A percentile compares a stretch with the other conserved stretches of the same genome.
Conservation (phyloP, 2,113 vertebrate species). For the Myocastor coypus region DNA sequence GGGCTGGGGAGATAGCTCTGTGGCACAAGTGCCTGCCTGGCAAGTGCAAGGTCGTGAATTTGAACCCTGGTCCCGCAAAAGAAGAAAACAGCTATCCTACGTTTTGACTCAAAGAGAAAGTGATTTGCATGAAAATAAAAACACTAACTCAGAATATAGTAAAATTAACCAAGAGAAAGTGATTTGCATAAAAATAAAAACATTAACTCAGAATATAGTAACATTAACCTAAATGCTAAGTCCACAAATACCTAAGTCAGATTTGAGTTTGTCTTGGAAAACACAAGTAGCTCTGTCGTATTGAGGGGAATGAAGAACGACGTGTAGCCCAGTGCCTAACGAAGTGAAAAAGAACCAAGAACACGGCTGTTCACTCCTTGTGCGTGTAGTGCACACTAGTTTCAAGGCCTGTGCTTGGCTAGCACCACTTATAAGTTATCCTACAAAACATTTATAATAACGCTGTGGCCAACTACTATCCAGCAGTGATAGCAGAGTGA, state of each 20-base stretch:
- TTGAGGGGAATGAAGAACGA: not conserved
- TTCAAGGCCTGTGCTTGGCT: not conserved
- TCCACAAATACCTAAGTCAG: not conserved
- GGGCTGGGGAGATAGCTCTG: too few species aligned
- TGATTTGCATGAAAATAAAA: not conserved
- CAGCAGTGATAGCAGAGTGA: not conserved
- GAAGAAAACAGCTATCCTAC: too few species aligned
- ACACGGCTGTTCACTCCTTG: not conserved
- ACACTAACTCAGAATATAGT: not conserved
- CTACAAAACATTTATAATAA: not conserved
- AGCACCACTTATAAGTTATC: not conserved
- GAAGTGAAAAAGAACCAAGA: not conserved
- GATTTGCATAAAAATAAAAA: not conserved
- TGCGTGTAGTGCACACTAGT: not conserved
- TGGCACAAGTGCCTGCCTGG: too few species aligned
- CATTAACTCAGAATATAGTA: not conserved
- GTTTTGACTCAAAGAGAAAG: slow-evolving; percentile 17
- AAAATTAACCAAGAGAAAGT: slow-evolving; percentile 10
- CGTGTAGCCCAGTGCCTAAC: not conserved
- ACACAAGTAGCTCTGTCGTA: not conserved
- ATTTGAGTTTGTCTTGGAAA: not conserved
- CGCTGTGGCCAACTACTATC: not conserved
- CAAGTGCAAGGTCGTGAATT: too few species aligned
- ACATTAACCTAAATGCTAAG: not conserved
- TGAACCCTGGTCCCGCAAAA: too few species aligned